Evolutionary conservation across 2,113 vertebrate species (phyloP).

Genomic region (Bathybates hornii): DNA sequence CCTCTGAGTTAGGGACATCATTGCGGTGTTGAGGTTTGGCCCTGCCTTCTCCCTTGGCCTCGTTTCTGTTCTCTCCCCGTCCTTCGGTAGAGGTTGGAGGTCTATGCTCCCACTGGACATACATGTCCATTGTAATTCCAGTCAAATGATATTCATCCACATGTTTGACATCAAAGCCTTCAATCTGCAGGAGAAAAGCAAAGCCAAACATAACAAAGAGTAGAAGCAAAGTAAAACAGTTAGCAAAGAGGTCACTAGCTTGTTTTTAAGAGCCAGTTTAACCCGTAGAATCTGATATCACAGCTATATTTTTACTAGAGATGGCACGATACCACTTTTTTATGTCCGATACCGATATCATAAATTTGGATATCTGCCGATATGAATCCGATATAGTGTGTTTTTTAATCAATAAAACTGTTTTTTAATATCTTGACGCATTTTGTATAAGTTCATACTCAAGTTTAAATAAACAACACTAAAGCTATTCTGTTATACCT

Average conservation of each 20-base stretch:
- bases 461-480: too few species aligned
- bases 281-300: background rate
- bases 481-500: too few species aligned
- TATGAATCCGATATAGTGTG: too few species aligned
- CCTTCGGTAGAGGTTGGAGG: slow-evolving; percentile 75
- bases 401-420: too few species aligned
- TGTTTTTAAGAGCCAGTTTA: background rate
- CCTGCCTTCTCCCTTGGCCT: slow-evolving; percentile 73
- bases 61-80: slow-evolving; percentile 77
- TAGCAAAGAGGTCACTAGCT: background rate
- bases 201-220: background rate
- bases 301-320: background rate
- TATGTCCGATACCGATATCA: too few species aligned
- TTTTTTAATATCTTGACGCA: too few species aligned
- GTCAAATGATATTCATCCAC: slow-evolving; percentile 92
- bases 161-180: slow-evolving; percentile 88
- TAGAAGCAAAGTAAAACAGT: background rate
- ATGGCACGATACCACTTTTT: too few species aligned
- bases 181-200: slow-evolving; percentile 73
- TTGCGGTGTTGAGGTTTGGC: slow-evolving; percentile 73
- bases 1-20: slow-evolving; percentile 68
- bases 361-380: too few species aligned
- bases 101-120: slow-evolving; percentile 88
- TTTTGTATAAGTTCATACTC: too few species aligned
- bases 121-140: slow-evolving; percentile 76